A percentile compares a stretch with the other conserved stretches of the same genome.
phyloP scores from a whole-genome alignment of 2,797 vertebrate genomes.

The Gorsachius magnificus region DNA sequence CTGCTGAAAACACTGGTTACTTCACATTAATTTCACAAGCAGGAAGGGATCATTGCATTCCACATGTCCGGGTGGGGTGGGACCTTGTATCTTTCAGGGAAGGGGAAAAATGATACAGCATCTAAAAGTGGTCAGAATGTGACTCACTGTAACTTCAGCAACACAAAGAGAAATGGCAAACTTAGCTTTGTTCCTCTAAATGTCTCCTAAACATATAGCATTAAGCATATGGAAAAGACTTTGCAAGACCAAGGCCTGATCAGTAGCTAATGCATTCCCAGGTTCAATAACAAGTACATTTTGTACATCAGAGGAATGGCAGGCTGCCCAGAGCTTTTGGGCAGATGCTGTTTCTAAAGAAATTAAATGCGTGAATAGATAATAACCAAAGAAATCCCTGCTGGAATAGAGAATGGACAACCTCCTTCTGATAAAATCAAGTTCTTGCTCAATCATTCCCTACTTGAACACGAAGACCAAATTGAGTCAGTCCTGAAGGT shows the following conservation, averaged over 20 bases:
- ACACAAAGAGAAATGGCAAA: neutral
- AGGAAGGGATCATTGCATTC: neutral
- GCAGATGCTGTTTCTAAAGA: slow-evolving; percentile 65
- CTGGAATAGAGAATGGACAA: slow-evolving; percentile 59
- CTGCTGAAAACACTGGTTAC: neutral
- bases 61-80: neutral
- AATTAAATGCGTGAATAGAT: slow-evolving; percentile 69
- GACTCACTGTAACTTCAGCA: neutral
- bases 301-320: slow-evolving; percentile 64
- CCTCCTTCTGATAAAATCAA: slow-evolving; percentile 63
- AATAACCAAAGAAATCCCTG: slow-evolving; percentile 64
- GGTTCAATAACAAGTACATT: slow-evolving; percentile 67
- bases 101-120: neutral
- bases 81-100: neutral
- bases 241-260: slow-evolving; percentile 39
- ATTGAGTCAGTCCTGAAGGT: slow-evolving; percentile 37
- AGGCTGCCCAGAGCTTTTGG: slow-evolving; percentile 65
- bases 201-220: neutral
- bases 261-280: slow-evolving; percentile 55
- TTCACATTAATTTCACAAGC: neutral
- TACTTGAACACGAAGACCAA: neutral
- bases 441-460: slow-evolving; percentile 56
- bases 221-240: slow-evolving; percentile 15
- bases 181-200: neutral
- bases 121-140: neutral